Percentiles rank a stretch among this genome's conserved stretches.
These are phyloP conservation scores for Alentia gelatinosa DNA, from an alignment of 2,888 invertebrate genomes.

Conservation along the genomic window DNA sequence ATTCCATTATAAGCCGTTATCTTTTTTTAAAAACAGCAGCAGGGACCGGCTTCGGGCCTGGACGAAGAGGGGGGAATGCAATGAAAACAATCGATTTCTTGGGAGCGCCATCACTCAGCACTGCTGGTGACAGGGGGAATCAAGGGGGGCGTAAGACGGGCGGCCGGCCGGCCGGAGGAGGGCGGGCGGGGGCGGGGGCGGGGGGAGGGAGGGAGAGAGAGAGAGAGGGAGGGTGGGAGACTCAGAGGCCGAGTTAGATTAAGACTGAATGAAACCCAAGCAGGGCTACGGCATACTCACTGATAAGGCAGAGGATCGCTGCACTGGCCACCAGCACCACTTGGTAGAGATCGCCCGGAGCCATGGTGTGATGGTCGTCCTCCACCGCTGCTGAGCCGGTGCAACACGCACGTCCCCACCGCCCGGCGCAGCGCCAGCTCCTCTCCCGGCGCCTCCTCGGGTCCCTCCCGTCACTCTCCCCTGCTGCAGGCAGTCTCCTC, in stretches of 20 bases:
- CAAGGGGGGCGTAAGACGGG: neutral
- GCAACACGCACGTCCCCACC: neutral
- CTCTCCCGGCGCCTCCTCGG: neutral
- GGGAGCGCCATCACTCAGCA: conserved; percentile 33
- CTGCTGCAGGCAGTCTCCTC: too few relatives aligned
- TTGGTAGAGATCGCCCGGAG: neutral
- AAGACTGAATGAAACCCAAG: neutral
- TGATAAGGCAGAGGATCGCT: neutral
- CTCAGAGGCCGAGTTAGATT: neutral
- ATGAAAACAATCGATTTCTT: conserved; percentile 40
- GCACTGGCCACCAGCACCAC: neutral
- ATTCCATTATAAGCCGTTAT: conserved; percentile 42
- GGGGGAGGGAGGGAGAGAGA: neutral
- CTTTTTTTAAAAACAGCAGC: conserved; percentile 13
- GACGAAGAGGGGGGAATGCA: neutral
- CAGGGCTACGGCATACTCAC: conserved; percentile 4
- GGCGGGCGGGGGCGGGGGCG: neutral
- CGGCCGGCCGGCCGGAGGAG: neutral
- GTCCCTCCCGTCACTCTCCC: neutral
- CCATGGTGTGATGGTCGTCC: neutral
- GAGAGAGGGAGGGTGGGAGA: neutral
- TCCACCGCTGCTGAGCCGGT: neutral
- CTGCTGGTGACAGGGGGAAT: conserved; percentile 35
- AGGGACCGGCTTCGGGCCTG: neutral
- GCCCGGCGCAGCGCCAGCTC: neutral